A percentile compares a stretch with the other conserved stretches of the same genome.
Evolutionary conservation across 2,797 vertebrate species (phyloP).

Genomic region (Crocidura indochinensis): DNA sequence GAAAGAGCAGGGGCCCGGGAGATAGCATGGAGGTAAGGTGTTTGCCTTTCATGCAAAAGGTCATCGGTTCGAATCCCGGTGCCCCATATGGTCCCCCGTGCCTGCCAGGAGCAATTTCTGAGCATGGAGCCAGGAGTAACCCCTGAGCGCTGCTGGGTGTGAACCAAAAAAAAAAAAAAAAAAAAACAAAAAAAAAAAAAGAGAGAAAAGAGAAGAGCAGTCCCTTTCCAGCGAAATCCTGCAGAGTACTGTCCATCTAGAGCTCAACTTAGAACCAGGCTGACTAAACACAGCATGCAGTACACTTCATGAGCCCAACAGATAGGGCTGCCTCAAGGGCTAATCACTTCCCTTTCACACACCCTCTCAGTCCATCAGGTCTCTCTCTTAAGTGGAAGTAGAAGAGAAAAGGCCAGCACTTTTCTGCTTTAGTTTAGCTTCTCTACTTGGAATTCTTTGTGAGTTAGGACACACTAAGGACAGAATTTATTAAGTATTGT

Average conservation of each 20-base stretch:
- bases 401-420: neutral
- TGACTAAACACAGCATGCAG: neutral
- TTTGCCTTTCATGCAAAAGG: too few species aligned
- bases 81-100: too few species aligned
- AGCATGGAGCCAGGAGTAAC: too few species aligned
- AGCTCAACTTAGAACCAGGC: neutral
- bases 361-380: too few species aligned
- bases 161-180: too few species aligned
- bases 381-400: neutral
- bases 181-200: too few species aligned
- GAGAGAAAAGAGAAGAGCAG: neutral
- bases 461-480: slow-evolving; percentile 73
- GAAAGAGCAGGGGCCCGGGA: too few species aligned
- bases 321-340: neutral
- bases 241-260: neutral
- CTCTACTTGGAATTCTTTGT: slow-evolving; percentile 62
- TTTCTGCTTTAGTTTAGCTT: neutral
- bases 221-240: neutral
- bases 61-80: too few species aligned
- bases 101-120: too few species aligned
- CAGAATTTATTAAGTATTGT: slow-evolving; percentile 76
- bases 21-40: too few species aligned
- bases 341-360: neutral
- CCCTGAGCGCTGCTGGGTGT: too few species aligned
- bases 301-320: neutral